A percentile compares a stretch with the other conserved stretches of the same genome.
phyloP scores from a whole-genome alignment of 30 jellyfish, hydroid and myxozoan species.

The Chrysaora quinquecirrha region DNA sequence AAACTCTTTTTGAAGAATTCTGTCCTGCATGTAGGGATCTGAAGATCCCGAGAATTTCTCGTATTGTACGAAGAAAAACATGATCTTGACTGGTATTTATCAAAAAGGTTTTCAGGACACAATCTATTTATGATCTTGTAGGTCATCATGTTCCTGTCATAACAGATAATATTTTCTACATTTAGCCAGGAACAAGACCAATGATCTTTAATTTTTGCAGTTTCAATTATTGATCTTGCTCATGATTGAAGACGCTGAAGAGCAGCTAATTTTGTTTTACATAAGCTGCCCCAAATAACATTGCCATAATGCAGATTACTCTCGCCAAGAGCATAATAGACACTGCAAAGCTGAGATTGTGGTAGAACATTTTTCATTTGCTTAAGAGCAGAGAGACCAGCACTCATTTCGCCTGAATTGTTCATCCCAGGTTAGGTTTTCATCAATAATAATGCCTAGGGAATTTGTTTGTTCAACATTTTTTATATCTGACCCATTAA shows the following conservation, averaged over 20 bases:
- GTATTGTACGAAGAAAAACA: conserved; percentile 21
- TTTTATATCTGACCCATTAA: neutral
- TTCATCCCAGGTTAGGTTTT: neutral
- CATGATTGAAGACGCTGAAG: neutral
- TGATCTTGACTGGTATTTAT: neutral
- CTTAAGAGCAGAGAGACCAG: no score
- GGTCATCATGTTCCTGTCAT: neutral
- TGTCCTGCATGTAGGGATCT: conserved; percentile 25
- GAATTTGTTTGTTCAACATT: neutral
- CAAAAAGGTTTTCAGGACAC: conserved; percentile 6
- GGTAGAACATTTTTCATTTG: neutral
- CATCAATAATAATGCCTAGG: neutral
- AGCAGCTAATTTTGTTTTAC: neutral
- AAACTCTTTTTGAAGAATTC: conserved; percentile 30
- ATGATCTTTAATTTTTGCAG: neutral
- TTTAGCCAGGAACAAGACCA: conserved; percentile 1
- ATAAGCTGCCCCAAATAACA: neutral
- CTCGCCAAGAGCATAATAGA: neutral
- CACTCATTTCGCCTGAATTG: conserved; percentile 2
- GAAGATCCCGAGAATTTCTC: conserved; percentile 27
- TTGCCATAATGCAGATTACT: neutral
- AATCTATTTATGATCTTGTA: neutral
- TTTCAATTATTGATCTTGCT: neutral
- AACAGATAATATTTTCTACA: neutral
- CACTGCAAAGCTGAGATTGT: conserved; percentile 1